These are phyloP conservation scores for Lichenostomus cassidix DNA, from an alignment of 2,113 vertebrate species.

Conservation along the genomic window DNA sequence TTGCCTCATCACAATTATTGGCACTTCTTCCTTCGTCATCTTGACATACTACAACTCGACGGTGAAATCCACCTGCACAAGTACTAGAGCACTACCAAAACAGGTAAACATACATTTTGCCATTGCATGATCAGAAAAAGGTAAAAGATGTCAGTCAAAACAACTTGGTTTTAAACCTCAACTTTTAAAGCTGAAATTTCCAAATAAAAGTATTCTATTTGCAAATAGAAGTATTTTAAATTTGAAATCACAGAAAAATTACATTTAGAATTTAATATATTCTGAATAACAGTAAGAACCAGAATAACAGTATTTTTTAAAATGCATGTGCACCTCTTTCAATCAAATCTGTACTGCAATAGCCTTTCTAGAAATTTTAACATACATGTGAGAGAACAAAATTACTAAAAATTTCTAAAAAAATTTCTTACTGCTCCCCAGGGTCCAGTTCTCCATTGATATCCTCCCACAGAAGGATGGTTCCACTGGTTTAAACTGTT, in stretches of 20 bases:
- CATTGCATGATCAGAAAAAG: background rate
- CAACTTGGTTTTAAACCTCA: background rate
- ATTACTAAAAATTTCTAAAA: background rate
- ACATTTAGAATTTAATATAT: background rate
- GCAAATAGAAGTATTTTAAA: background rate
- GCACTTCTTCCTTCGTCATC: conserved; percentile 86
- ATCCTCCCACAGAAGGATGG: conserved; percentile 73
- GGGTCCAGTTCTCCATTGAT: conserved; percentile 95
- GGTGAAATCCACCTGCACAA: conserved; percentile 88
- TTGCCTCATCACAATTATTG: conserved; percentile 80
- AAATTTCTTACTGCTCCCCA: conserved; percentile 90
- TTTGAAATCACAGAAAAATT: background rate
- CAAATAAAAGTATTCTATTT: background rate
- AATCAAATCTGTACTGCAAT: background rate
- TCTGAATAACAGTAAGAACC: background rate
- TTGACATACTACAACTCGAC: conserved; percentile 93
- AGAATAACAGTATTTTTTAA: background rate
- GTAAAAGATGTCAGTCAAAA: background rate
- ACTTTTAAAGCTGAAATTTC: background rate
- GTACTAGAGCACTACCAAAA: conserved; percentile 90
- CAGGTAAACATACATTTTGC: background rate
- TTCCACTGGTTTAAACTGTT: conserved; percentile 81
- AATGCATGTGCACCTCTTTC: background rate
- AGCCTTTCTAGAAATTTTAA: background rate
- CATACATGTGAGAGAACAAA: background rate